Evolutionary conservation across 2,113 vertebrate genomes (phyloP), one percentile per base, ranked within the genome.

Genomic region (Connochaetes taurinus): DNA sequence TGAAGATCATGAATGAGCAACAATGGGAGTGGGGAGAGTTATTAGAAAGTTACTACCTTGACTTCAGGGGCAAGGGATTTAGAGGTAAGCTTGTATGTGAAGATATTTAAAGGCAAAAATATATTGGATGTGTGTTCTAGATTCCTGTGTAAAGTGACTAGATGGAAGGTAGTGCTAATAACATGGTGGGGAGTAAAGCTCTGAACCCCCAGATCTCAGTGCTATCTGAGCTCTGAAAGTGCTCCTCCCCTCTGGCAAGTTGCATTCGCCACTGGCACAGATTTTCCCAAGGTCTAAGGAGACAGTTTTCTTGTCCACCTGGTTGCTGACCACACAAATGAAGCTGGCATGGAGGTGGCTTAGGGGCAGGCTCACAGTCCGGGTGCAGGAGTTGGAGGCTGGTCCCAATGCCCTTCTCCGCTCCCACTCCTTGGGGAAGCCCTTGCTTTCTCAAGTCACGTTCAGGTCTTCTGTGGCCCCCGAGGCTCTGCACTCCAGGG

Each of bases 241-340:
- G 43, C 71, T n/a, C 21, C 19, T 50, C 25, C 33, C 25, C 5
- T 80, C 43, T 47, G 0, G 25, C 10, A 62, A 52, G 2, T 31
- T 62, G 17, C 40, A 96, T 97, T 87, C 45, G 95, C 91, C 0
- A 1, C 29, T n/a, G 67, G 67, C n/a, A 36, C 9, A 71, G 67
- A 71, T 10, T 36, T 43, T 5, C 3, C 12, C 45, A 13, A 98
- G 84, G 71, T 89, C 25, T 19, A 47, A 52, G 36, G 90, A 60
- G 47, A 14, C 12, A 31, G 29, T 60, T 60, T 31, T 60, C 58
- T 60, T 31, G 58, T 60, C 58, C 13, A 15, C 13, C 10, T 74
- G 21, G 36, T 25, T 74, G 36, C 96, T 98, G 87, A 97, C 62
- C 6, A 94, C 97, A 96, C 97, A 98, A 43, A 92, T 15, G 36